Evolutionary conservation across 2,797 vertebrate species (phyloP), one percentile per base, ranked within the genome.

Genomic region (Lacerta agilis): DNA sequence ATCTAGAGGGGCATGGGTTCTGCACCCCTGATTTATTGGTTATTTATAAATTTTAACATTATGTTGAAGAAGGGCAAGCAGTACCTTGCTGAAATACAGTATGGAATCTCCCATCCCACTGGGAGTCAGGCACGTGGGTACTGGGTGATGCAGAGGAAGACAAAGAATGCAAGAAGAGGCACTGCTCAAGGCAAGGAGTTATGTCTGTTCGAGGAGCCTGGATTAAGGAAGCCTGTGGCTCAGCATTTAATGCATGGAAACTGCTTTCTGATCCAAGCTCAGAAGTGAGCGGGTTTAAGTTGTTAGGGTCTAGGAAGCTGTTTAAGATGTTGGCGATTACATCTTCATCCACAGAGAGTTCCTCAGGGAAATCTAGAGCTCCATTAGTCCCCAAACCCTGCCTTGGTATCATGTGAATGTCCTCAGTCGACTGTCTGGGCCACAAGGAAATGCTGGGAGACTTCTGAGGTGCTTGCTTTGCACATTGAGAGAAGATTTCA

Each of bases 401-500:
- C 49, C n/a, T 64, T 45, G 80, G 11, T 36, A 29, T 75, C 41
- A 49, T 3, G 33, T 58, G 61, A 13, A 23, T 43, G 18, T 33
- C 36, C 43, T 76, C 81, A 84, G 8, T 8, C 15, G 61, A 27
- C 25, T 23, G 86, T 1, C 64, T 71, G 67, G 76, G 23, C 58
- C 69, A 81, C 13, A 81, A 4, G 4, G 83, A 3, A 20, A 71
- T 2, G 29, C 3, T 10, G n/a, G 72, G 58, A 20, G 71, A 25
- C 10, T 77, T 77, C n/a, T 58, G 77, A 3, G 43, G 36, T 20
- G 18, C 84, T 87, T 90, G 92, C 58, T 85, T 79, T 25, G 85
- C 64, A 82, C 94, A 96, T 58, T 84, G 87, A 88, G 96, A 93
- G 33, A 98, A 98, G 93, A 96, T 97, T 94, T 96, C 97, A 69